Evolutionary conservation across 2,888 invertebrate species (phyloP), one percentile per base, ranked within the genome.

Genomic region (Apeira syringaria): DNA sequence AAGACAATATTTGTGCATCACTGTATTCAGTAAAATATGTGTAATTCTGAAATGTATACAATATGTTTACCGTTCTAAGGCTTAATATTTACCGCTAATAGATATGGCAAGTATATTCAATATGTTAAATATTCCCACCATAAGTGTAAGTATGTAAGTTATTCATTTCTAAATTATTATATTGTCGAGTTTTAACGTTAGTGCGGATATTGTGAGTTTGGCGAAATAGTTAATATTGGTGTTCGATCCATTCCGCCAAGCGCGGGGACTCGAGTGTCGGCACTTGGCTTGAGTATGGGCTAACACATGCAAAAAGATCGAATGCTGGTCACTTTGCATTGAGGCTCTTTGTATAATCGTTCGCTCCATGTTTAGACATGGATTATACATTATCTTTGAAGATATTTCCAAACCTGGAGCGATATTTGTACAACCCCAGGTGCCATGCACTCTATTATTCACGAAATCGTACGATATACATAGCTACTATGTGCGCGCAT

Each of bases 81-180:
- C 20, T 33, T 5, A 33, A 11, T 34, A 28, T 34, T 8, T 30
- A 34, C 4, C 15, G 15, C 15, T 15, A 15, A 4, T 15, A 15
- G 15, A 4, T 15, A 34, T 30, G 12, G 8, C 25, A 11, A 30
- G 35, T 35, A 26, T 17, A 26, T 24, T 40, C 41, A 48, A 27
- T 48, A 44, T 30, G 27, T 20, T 42, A 34, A 40, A 40, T 47
- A 46, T 42, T 59, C 66, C 66, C 66, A 66, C 66, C 63, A 61
- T 47, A 49, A 41, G 35, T 47, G 56, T 53, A 55, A 56, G 45
- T 53, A 35, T 58, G 7, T 44, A 52, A 54, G 46, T 52, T 47
- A 46, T 50, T 50, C 20, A 44, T 55, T 47, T 56, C 43, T 55
- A 52, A 53, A 58, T 59, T 51, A 50, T 59, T 53, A 27, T 47